Evolutionary conservation across 2,888 invertebrate genomes (phyloP).

Genomic region (Electrophaes corylata): DNA sequence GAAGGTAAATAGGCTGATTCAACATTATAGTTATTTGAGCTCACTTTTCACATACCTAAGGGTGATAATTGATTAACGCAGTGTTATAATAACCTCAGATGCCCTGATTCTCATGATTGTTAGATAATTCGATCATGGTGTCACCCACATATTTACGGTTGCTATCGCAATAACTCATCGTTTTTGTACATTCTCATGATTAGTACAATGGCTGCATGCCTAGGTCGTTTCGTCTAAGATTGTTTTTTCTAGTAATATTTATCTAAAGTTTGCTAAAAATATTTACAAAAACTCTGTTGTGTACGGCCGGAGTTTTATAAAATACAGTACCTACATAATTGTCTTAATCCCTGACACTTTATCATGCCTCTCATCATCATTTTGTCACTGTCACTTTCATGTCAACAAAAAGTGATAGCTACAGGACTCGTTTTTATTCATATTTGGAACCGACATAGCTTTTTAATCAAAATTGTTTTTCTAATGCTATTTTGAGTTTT

Average conservation of each 20-base stretch:
- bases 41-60: slow-evolving; percentile 3
- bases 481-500: too few species aligned
- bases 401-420: too few species aligned
- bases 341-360: too few species aligned
- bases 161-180: slow-evolving; percentile 17
- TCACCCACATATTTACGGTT: slow-evolving; percentile 38
- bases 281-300: neutral
- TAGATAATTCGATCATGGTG: slow-evolving; percentile 50
- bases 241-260: too few species aligned
- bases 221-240: neutral
- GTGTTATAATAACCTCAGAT: slow-evolving; percentile 14
- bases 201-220: neutral
- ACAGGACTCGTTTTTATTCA: too few species aligned
- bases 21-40: neutral
- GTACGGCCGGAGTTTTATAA: too few species aligned
- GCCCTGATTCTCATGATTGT: slow-evolving; percentile 49
- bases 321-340: too few species aligned
- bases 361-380: too few species aligned
- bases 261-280: neutral
- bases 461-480: too few species aligned
- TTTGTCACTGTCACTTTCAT: too few species aligned
- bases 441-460: too few species aligned
- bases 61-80: slow-evolving; percentile 9
- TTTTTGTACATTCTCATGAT: neutral
- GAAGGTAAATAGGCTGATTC: neutral